Conservation (phyloP, 1,140 invertebrate genomes). For the Papilio xuthus region DNA sequence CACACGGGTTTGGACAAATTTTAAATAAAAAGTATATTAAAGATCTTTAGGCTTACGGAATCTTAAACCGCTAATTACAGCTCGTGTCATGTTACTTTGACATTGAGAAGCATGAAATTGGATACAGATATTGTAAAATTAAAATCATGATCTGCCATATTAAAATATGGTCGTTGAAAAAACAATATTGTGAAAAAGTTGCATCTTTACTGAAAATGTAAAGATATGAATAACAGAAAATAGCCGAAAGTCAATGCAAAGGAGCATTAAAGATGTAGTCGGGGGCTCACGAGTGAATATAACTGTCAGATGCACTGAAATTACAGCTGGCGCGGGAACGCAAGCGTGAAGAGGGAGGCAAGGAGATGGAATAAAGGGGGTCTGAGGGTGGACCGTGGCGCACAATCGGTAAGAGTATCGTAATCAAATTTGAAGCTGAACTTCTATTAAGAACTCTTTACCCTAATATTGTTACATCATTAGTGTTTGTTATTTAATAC, state of each 20-base stretch:
- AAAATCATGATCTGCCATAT: not conserved
- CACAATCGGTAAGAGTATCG: slow-evolving; percentile 30
- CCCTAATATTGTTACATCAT: not conserved
- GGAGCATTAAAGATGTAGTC: slow-evolving; percentile 40
- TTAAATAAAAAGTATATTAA: not conserved
- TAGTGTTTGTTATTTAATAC: not conserved
- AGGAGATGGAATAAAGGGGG: not conserved
- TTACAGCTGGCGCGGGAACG: slow-evolving; percentile 37
- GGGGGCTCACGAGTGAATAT: slow-evolving; percentile 44
- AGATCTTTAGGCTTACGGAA: not conserved
- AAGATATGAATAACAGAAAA: slow-evolving; percentile 6
- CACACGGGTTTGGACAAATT: slow-evolving; percentile 6
- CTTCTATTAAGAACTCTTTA: slow-evolving; percentile 6
- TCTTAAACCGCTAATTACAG: not conserved
- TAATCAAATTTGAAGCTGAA: slow-evolving; percentile 32
- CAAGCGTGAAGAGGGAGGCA: slow-evolving; percentile 34
- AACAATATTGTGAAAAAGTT: not conserved
- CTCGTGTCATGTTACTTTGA: not conserved
- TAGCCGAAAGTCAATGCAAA: slow-evolving; percentile 37
- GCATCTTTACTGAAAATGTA: not conserved
- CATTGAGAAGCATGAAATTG: not conserved
- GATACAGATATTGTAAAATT: not conserved
- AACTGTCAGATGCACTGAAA: slow-evolving; percentile 47
- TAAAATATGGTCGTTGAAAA: not conserved
- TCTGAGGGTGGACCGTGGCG: not conserved